Evolutionary conservation across 2,888 invertebrate genomes (phyloP).

Genomic region (Byasa hedistus): DNA sequence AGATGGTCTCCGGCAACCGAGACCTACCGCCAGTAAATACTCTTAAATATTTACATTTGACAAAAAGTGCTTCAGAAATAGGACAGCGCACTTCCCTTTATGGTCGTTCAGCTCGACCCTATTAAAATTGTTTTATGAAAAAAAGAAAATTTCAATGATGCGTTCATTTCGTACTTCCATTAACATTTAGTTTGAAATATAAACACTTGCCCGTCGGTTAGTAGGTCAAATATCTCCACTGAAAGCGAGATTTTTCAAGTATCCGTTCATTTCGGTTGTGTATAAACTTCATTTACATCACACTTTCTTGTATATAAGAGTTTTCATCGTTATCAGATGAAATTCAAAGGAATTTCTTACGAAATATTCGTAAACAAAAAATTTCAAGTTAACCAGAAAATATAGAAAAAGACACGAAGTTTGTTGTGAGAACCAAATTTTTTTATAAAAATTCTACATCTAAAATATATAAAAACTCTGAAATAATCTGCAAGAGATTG

Average conservation of each 20-base stretch:
- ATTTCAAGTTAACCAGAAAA: too few relatives aligned
- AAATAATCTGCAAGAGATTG: too few relatives aligned
- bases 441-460: too few relatives aligned
- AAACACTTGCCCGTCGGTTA: slow-evolving; percentile 18
- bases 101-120: slow-evolving; percentile 13
- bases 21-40: too few relatives aligned
- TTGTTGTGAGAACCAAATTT: too few relatives aligned
- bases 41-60: slow-evolving; percentile 20
- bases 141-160: slow-evolving; percentile 22
- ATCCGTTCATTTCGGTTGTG: slow-evolving; percentile 18
- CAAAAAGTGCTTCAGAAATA: slow-evolving; percentile 13
- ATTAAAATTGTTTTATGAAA: slow-evolving; percentile 7
- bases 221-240: slow-evolving; percentile 24
- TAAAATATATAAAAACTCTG: too few relatives aligned
- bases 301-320: background rate
- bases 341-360: too few relatives aligned
- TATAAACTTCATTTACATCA: slow-evolving; percentile 4
- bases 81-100: slow-evolving; percentile 14
- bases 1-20: too few relatives aligned
- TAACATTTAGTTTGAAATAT: slow-evolving; percentile 25
- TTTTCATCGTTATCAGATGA: too few relatives aligned
- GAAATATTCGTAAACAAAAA: too few relatives aligned
- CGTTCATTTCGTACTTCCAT: slow-evolving; percentile 23
- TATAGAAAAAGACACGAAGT: too few relatives aligned
- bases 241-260: slow-evolving; percentile 14